A percentile compares a stretch with the other conserved stretches of the same genome.
Evolutionary conservation across 2,888 invertebrate genomes (phyloP).

Genomic region (Amiota communis): DNA sequence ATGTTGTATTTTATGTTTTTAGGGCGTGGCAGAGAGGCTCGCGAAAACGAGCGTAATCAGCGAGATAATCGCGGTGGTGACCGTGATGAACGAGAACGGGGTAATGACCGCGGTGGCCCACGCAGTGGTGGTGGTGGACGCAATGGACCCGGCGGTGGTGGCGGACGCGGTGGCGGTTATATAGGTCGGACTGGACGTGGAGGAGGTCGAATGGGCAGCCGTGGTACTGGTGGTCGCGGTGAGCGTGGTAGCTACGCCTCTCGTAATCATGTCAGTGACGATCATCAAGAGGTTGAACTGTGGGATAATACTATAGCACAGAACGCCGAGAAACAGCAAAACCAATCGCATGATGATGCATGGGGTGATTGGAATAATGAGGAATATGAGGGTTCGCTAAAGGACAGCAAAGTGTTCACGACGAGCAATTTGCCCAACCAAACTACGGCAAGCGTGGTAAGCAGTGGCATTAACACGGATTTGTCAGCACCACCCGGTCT

Average conservation of each 20-base stretch:
- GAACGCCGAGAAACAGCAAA: constrained; percentile 71
- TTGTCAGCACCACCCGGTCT: constrained; percentile 74
- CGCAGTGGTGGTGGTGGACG: constrained; percentile 57
- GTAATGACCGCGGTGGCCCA: constrained; percentile 49
- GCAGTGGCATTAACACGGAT: constrained; percentile 55
- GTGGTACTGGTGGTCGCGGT: constrained; percentile 75
- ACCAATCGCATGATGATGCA: constrained; percentile 72
- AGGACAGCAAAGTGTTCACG: constrained; percentile 94
- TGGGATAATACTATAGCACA: constrained; percentile 76
- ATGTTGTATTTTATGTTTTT: background rate
- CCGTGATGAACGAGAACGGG: constrained; percentile 69
- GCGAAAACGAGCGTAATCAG: constrained; percentile 78
- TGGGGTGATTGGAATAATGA: constrained; percentile 90
- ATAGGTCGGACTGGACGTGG: constrained; percentile 73
- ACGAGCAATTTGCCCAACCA: constrained; percentile 76
- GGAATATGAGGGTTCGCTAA: constrained; percentile 94
- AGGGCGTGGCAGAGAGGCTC: constrained; percentile 78
- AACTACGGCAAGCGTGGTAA: constrained; percentile 65
- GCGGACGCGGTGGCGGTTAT: constrained; percentile 74
- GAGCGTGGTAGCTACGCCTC: constrained; percentile 62
- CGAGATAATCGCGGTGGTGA: constrained; percentile 70
- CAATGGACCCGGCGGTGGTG: constrained; percentile 63
- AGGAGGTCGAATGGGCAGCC: constrained; percentile 73
- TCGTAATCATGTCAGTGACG: constrained; percentile 68
- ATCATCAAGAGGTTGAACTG: constrained; percentile 75